phyloP scores from a whole-genome alignment of 53 echinoderm and acorn worm species.

The Hippasteria phrygiana region DNA sequence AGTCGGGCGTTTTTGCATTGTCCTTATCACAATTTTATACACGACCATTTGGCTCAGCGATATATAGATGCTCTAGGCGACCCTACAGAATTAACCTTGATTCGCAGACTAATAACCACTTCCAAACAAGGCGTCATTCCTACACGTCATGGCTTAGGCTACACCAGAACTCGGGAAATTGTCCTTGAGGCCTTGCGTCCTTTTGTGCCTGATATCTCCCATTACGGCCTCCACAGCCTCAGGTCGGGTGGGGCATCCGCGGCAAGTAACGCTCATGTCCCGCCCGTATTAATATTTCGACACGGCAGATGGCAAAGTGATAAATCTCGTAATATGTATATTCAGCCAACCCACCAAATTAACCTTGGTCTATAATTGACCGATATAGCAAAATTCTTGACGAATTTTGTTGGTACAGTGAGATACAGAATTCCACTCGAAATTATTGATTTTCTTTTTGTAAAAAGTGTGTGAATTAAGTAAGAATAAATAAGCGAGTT shows the following conservation, averaged over 20 bases:
- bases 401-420: no score
- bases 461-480: no score
- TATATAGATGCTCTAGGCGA: conserved; percentile 26
- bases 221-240: conserved; percentile 39
- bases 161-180: conserved; percentile 8
- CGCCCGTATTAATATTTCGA: neutral
- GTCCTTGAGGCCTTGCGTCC: conserved; percentile 3
- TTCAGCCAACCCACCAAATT: neutral
- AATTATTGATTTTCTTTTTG: no score
- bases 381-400: no score
- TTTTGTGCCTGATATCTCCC: conserved; percentile 24
- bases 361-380: neutral
- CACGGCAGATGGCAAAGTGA: conserved; percentile 43
- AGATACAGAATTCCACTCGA: no score
- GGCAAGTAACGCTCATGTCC: conserved; percentile 8
- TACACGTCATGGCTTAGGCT: neutral
- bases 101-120: neutral
- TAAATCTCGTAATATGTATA: neutral
- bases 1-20: no score
- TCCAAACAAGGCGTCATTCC: neutral
- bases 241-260: conserved; percentile 25
- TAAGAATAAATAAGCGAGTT: no score
- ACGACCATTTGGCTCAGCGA: neutral
- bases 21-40: no score
- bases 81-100: neutral